Percentiles rank a stretch among this genome's conserved stretches.
phyloP scores from a whole-genome alignment of 2,888 invertebrate genomes.

The Disparrhopalites patrizii region DNA sequence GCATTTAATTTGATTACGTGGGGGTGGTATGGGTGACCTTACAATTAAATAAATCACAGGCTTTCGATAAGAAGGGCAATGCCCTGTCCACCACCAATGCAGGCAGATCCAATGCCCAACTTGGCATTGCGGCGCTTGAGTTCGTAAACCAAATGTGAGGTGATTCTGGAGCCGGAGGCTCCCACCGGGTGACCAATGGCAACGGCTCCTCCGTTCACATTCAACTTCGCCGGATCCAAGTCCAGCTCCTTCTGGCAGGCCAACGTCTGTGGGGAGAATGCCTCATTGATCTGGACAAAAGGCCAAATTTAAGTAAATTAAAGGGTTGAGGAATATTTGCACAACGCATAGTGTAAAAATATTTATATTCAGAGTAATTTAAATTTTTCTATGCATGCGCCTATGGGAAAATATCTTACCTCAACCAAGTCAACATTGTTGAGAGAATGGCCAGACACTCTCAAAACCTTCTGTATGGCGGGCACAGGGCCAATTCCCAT shows the following conservation, averaged over 20 bases:
- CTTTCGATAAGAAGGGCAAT: conserved; percentile 85
- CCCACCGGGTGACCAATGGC: conserved; percentile 93
- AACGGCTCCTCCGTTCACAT: conserved; percentile 94
- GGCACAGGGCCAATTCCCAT: conserved; percentile 93
- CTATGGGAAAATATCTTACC: no score
- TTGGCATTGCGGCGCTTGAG: conserved; percentile 79
- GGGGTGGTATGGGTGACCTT: not conserved
- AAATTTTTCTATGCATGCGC: no score
- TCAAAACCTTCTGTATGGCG: conserved; percentile 81
- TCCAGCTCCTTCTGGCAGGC: conserved; percentile 86
- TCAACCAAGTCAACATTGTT: conserved; percentile 89
- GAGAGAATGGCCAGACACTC: conserved; percentile 69
- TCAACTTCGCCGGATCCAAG: conserved; percentile 79
- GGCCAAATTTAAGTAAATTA: no score
- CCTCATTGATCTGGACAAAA: conserved; percentile 81
- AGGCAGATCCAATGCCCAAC: conserved; percentile 89
- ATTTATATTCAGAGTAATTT: no score
- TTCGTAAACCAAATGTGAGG: conserved; percentile 85
- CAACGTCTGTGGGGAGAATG: conserved; percentile 91
- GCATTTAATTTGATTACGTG: no score
- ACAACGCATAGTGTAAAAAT: no score
- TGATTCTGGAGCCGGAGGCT: conserved; percentile 89
- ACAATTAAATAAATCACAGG: conserved; percentile 23
- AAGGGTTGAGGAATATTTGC: no score
- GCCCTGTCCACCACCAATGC: conserved; percentile 98